phyloP scores from a whole-genome alignment of 2,113 vertebrate genomes.

The Menidia beryllina region DNA sequence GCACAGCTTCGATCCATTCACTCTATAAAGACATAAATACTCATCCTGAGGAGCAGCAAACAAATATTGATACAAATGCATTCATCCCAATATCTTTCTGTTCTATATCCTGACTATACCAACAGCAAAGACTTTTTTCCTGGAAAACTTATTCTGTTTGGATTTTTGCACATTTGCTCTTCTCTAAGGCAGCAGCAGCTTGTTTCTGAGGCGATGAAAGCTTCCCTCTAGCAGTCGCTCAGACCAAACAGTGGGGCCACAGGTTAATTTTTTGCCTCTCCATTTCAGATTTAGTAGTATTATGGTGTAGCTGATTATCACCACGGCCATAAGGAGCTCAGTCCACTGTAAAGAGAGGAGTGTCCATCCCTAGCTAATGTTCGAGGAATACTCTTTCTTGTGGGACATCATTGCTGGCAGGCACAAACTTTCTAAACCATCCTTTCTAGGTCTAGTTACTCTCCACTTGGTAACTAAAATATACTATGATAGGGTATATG shows the following conservation, averaged over 20 bases:
- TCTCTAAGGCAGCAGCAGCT: neutral
- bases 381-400: conserved; percentile 29
- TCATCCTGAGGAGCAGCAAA: neutral
- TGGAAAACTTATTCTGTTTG: too few species aligned
- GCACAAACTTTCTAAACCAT: conserved; percentile 17
- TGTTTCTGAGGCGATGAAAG: conserved; percentile 1
- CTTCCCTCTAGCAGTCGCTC: conserved; percentile 4
- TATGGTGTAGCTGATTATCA: conserved; percentile 19
- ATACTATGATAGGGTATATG: too few species aligned
- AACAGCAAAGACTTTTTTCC: conserved; percentile 1
- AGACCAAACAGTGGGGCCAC: neutral
- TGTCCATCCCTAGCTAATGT: conserved; percentile 10
- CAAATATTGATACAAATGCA: neutral
- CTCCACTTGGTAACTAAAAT: too few species aligned
- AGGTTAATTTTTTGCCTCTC: neutral
- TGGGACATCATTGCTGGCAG: conserved; percentile 46
- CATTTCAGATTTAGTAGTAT: conserved; percentile 8
- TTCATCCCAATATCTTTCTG: neutral
- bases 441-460: conserved; percentile 40
- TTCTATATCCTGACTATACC: neutral
- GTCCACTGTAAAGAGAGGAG: conserved; percentile 16
- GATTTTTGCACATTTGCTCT: too few species aligned
- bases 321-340: conserved; percentile 17
- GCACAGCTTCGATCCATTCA: neutral
- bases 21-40: neutral